Percentiles rank a stretch among this genome's conserved stretches.
phyloP scores from a whole-genome alignment of 2,113 vertebrate genomes.

The Psettodes erumei region DNA sequence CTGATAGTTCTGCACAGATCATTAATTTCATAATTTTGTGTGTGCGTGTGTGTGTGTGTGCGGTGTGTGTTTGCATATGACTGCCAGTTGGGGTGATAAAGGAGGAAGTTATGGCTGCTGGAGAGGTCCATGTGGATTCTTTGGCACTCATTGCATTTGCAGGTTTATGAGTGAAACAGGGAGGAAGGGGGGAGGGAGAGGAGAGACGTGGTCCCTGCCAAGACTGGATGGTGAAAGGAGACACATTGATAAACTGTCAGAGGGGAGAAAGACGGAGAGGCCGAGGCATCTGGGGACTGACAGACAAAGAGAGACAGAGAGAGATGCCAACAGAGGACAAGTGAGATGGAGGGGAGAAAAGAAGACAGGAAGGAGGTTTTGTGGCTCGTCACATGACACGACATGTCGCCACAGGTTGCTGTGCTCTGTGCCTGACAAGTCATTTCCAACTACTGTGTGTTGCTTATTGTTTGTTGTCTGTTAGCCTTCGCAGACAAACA shows the following conservation, averaged over 20 bases:
- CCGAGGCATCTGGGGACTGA: background rate
- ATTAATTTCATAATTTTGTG: conserved; percentile 9
- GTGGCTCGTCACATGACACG: background rate
- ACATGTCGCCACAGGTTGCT: background rate
- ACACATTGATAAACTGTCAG: conserved; percentile 31
- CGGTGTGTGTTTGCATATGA: background rate
- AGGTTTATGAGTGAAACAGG: background rate
- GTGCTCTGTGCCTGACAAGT: background rate
- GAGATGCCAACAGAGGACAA: background rate
- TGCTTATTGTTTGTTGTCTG: no score
- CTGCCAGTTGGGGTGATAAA: background rate
- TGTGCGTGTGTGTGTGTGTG: background rate
- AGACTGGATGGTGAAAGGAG: background rate
- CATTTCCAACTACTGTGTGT: background rate
- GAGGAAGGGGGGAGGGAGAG: background rate
- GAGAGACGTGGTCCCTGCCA: background rate
- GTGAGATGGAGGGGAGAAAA: background rate
- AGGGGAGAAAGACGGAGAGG: conserved; percentile 8
- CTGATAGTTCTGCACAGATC: background rate
- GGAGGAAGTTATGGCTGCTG: background rate
- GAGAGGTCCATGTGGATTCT: background rate
- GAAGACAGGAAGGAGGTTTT: background rate
- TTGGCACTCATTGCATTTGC: conserved; percentile 5
- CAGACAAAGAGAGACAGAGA: background rate
- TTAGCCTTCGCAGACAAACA: background rate